phyloP scores from a whole-genome alignment of 2,113 vertebrate species.

The Calidris pugnax region DNA sequence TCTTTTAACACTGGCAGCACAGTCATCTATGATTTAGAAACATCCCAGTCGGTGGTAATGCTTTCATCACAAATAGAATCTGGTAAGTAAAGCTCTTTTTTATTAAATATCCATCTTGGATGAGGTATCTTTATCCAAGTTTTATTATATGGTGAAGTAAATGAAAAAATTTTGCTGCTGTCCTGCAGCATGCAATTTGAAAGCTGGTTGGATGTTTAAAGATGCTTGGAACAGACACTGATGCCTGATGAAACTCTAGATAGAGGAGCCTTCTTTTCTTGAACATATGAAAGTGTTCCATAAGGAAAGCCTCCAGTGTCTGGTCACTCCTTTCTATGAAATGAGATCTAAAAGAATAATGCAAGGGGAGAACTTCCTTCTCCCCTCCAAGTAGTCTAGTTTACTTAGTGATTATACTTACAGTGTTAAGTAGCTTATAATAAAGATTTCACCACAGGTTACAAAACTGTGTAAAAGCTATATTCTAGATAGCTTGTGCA shows the following conservation, averaged over 20 bases:
- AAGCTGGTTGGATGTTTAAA: background rate
- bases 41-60: conserved; percentile 87
- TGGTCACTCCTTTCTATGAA: background rate
- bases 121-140: background rate
- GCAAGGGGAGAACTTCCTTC: background rate
- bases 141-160: background rate
- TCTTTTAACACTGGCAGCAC: conserved; percentile 90
- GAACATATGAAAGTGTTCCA: accelerated
- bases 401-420: background rate
- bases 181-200: background rate
- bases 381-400: background rate
- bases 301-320: background rate
- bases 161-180: background rate
- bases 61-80: conserved; percentile 88
- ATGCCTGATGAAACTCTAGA: background rate
- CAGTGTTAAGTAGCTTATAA: background rate
- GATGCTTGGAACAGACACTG: background rate
- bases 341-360: background rate
- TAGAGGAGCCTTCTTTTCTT: background rate
- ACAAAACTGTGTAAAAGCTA: background rate
- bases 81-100: conserved; percentile 73
- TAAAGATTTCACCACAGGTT: background rate
- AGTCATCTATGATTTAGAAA: conserved; percentile 95
- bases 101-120: background rate
- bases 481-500: background rate